These are phyloP conservation scores for Alethe castanea DNA, from an alignment of 2,113 vertebrate genomes.

Conservation along the genomic window DNA sequence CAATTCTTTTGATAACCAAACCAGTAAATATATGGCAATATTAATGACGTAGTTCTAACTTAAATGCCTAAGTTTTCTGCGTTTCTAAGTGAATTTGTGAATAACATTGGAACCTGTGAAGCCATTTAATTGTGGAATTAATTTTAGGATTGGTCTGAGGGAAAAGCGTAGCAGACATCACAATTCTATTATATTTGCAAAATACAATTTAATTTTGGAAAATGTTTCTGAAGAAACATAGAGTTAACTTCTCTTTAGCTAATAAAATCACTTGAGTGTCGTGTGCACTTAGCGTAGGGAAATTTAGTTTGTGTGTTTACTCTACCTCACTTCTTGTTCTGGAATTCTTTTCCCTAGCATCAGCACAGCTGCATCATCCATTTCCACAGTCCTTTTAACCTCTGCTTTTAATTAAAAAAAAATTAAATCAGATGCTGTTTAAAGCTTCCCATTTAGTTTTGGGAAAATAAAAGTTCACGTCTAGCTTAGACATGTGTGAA, in stretches of 20 bases:
- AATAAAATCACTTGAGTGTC: not conserved
- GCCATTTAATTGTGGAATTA: not conserved
- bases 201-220: not conserved
- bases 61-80: not conserved
- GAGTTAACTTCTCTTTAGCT: slow-evolving; percentile 25
- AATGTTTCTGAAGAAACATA: not conserved
- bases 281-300: not conserved
- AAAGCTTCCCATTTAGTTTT: slow-evolving; percentile 56
- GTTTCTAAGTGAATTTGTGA: not conserved
- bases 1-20: not conserved
- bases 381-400: slow-evolving; percentile 50
- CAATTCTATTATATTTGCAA: not conserved
- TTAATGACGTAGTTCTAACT: not conserved
- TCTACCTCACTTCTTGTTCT: slow-evolving; percentile 59
- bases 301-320: slow-evolving; percentile 48
- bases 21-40: not conserved
- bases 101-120: not conserved
- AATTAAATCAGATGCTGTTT: slow-evolving; percentile 60
- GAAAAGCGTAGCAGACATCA: not conserved
- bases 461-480: slow-evolving; percentile 62
- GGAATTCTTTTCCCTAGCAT: slow-evolving; percentile 33
- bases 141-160: not conserved
- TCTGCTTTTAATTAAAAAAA: slow-evolving; percentile 66
- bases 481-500: slow-evolving; percentile 58
- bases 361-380: slow-evolving; percentile 60